Percentiles rank a stretch among this genome's conserved stretches.
Conservation (phyloP, 2,888 invertebrate species). For the Oxytorus armatus region DNA sequence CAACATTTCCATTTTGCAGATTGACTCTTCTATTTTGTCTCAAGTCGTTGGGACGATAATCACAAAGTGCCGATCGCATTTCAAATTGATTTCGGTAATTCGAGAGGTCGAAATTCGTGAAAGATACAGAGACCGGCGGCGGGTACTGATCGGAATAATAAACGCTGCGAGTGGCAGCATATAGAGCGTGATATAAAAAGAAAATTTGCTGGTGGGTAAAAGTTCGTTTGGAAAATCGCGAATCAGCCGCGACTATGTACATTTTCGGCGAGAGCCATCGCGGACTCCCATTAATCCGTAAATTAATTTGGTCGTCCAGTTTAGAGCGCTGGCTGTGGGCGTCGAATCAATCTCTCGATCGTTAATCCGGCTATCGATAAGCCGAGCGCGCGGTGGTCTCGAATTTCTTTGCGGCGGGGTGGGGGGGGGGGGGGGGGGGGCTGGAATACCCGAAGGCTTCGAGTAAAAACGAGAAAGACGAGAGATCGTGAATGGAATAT, state of each 20-base stretch:
- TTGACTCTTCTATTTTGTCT: conserved; percentile 16
- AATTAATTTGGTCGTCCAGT: conserved; percentile 56
- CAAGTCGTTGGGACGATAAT: conserved; percentile 26
- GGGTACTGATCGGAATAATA: conserved; percentile 12
- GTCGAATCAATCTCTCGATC: conserved; percentile 62
- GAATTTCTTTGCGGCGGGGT: conserved; percentile 53
- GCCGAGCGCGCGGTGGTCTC: conserved; percentile 26
- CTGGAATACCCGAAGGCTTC: not conserved
- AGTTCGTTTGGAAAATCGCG: conserved; percentile 3
- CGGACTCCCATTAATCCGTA: conserved; percentile 58
- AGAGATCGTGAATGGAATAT: conserved; percentile 19
- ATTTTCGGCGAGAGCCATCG: conserved; percentile 32
- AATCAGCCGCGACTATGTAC: not conserved
- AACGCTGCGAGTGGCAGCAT: not conserved
- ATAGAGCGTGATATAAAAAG: conserved; percentile 5
- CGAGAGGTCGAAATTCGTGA: conserved; percentile 27
- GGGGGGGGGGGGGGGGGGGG: no score
- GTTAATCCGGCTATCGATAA: conserved; percentile 66
- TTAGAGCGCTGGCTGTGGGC: conserved; percentile 14
- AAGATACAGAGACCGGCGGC: no score
- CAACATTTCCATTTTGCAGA: conserved; percentile 36
- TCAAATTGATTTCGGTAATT: conserved; percentile 60
- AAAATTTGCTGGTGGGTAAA: conserved; percentile 5
- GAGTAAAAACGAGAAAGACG: conserved; percentile 32
- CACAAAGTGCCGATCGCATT: conserved; percentile 39